Evolutionary conservation across 2,888 invertebrate genomes (phyloP), one percentile per base, ranked within the genome.

Genomic region (Automeris io): DNA sequence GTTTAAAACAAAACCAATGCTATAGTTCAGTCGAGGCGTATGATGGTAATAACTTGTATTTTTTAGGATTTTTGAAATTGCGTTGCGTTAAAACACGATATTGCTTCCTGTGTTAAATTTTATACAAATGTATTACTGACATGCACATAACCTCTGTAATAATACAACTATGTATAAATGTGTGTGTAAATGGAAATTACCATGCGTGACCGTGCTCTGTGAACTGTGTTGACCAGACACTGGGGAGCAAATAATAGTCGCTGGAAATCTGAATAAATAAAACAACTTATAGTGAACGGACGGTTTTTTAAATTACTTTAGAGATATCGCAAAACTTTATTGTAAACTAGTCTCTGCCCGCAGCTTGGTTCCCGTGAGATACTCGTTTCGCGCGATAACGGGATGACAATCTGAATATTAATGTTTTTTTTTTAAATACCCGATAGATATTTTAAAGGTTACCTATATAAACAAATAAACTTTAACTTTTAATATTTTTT

Each of bases 191-290:
- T 58, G 54, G 58, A 46, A 57, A 48, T 57, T 77, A 78, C 73
- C 72, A 66, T 46, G 71, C 81, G 73, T 81, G 75, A 79, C 81
- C 44, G 63, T 42, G 49, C 60, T 50, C 67, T 75, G 69, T 79
- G 82, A 81, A 80, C 79, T 81, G 74, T 79, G 75, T 49, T 66
- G 54, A 57, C 53, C 62, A 54, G 42, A 55, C 55, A 57, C 52
- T 51, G 47, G 54, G 54, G 47, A 54, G 49, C 47, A 54, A 51
- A 53, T 24, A 11, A 31, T 18, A 16, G 8, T 29, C 16, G 29
- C 16, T 8, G 29, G 16, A 16, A 29, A 33, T 54, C 46, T 48
- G 41, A 39, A 34, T n/a, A n/a, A n/a, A n/a, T n/a, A n/a, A n/a
- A n/a, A n/a, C n/a, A n/a, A n/a, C n/a, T n/a, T n/a, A n/a, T n/a